Conservation (phyloP, 53 echinoderm and acorn worm genomes). For the Crossaster papposus region DNA sequence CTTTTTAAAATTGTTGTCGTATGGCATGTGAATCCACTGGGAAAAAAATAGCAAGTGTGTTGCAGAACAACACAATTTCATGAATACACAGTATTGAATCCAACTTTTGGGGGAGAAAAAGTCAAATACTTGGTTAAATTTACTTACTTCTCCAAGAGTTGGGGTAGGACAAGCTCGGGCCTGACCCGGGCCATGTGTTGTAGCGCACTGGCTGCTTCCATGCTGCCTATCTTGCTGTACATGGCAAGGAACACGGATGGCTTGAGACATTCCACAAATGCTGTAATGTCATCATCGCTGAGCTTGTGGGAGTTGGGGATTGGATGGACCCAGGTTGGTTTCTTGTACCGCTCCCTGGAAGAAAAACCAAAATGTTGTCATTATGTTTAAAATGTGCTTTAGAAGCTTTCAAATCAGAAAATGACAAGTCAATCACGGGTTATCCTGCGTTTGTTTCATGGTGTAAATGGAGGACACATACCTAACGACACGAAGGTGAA, state of each 20-base stretch:
- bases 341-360: constrained; percentile 85
- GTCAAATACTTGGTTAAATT: not conserved
- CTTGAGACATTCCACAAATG: constrained; percentile 90
- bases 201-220: constrained; percentile 88
- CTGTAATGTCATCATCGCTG: constrained; percentile 86
- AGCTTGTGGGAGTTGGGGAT: constrained; percentile 79
- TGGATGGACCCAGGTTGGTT: constrained; percentile 75
- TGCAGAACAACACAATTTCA: too few species aligned
- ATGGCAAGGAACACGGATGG: constrained; percentile 86
- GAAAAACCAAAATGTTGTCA: not conserved
- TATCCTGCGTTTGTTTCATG: too few species aligned
- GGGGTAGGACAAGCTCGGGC: constrained; percentile 89
- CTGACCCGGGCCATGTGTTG: constrained; percentile 83
- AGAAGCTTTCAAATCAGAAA: too few species aligned
- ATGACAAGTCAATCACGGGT: too few species aligned
- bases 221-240: constrained; percentile 94
- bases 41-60: too few species aligned
- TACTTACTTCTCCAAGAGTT: constrained; percentile 90
- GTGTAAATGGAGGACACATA: too few species aligned
- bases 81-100: not conserved
- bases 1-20: too few species aligned
- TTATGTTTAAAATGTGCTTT: too few species aligned
- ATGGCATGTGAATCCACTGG: too few species aligned
- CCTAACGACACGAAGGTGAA: too few species aligned
- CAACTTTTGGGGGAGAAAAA: not conserved